Base-by-base conservation (phyloP, 1,140 invertebrate genomes). In the Panonychus citri region DNA sequence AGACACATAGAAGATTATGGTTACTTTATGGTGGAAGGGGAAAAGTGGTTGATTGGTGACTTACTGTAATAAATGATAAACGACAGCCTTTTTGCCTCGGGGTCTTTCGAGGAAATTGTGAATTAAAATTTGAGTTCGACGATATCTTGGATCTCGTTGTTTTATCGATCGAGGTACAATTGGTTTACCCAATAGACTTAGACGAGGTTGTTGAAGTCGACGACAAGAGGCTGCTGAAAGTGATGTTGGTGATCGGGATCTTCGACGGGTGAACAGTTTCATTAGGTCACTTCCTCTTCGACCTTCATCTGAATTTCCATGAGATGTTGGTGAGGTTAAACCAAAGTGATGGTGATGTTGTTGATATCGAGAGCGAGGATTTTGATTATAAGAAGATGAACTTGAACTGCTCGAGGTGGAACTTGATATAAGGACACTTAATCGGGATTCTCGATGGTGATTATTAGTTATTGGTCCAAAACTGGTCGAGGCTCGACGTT, bases 21-120 rank as follows among this genome's bases (percentile, higher is more conserved):
- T n/a, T n/a, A n/a, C n/a, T n/a, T n/a, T n/a, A n/a, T n/a, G n/a
- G n/a, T n/a, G n/a, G n/a, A n/a, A n/a, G n/a, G n/a, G n/a, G n/a
- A n/a, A n/a, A n/a, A n/a, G 7, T 49, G 24, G 24, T 25, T 13
- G 10, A 55, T 51, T 25, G 3, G 8, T 25, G 62, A 76, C 86
- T 90, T 78, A 93, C 87, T 91, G 82, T 66, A 85, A 73, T 70
- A 91, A 78, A 75, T 91, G 88, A 74, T 93, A 93, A 61, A 81
- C 73, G 66, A 87, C 78, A 57, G 85, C 82, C 67, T 78, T 80
- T 67, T 79, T 75, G 61, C 83, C 83, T 62, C 86, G 77, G 54
- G 88, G 87, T 67, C 87, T 73, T 74, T 93, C 88, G 66, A 93
- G 77, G 71, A 91, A 91, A 74, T 91, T 91, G 76, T 91, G 90